phyloP scores from a whole-genome alignment of 2,888 invertebrate species.

The Nasonovia ribisnigri region DNA sequence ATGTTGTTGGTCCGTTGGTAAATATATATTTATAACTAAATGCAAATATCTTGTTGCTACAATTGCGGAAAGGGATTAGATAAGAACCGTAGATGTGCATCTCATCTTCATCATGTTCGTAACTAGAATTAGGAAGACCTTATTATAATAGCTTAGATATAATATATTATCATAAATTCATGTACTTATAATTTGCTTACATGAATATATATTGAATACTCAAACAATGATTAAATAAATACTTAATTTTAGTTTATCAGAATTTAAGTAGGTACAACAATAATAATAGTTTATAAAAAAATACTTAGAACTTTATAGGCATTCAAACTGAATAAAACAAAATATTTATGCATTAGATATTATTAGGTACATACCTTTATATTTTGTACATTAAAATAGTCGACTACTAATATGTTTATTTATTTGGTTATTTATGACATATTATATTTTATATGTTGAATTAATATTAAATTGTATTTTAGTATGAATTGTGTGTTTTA shows the following conservation, averaged over 20 bases:
- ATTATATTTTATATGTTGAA: neutral
- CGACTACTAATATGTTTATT: neutral
- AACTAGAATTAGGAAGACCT: neutral
- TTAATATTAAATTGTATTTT: neutral
- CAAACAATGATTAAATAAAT: neutral
- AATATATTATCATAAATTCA: neutral
- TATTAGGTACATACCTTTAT: neutral
- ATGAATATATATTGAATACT: neutral
- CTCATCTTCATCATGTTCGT: neutral
- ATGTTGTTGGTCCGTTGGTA: neutral
- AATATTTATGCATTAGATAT: neutral
- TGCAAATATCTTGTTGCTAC: neutral
- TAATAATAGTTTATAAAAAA: neutral
- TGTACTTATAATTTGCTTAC: neutral
- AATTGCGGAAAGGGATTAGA: neutral
- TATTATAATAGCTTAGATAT: neutral
- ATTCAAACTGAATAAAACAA: neutral
- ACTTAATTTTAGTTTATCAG: neutral
- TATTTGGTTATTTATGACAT: too few relatives aligned
- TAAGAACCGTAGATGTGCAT: neutral
- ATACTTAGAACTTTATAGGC: neutral
- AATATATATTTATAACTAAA: neutral
- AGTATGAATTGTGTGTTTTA: neutral
- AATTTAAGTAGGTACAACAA: neutral
- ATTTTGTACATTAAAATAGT: neutral